Conservation (phyloP, 2,113 vertebrate genomes). For the Engystomops pustulosus region DNA sequence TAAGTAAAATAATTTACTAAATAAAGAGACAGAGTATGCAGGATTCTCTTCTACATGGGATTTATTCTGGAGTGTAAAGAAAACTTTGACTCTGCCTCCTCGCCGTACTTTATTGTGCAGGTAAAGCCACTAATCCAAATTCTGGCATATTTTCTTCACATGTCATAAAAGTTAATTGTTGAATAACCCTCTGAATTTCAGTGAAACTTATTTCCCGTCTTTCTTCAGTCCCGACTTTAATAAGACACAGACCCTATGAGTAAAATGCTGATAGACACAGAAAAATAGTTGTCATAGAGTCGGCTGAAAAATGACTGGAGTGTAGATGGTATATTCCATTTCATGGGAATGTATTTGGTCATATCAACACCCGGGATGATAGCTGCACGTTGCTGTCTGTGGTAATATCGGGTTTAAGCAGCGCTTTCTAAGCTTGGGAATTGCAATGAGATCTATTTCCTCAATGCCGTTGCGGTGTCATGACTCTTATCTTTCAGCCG, state of each 20-base stretch:
- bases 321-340: constrained; percentile 43
- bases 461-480: constrained; percentile 9
- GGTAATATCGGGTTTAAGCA: constrained; percentile 32
- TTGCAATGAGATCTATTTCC: constrained; percentile 50
- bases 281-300: background rate
- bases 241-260: background rate
- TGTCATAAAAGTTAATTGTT: background rate
- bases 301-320: constrained; percentile 42
- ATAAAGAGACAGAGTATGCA: too few species aligned
- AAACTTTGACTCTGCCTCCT: too few species aligned
- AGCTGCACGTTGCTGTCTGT: constrained; percentile 43
- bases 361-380: constrained; percentile 52
- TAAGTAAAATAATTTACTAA: too few species aligned
- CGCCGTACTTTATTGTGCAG: too few species aligned
- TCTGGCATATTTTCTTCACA: background rate
- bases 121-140: too few species aligned
- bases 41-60: too few species aligned
- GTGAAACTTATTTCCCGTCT: background rate
- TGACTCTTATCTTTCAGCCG: constrained; percentile 43
- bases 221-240: background rate
- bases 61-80: too few species aligned
- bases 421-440: background rate
- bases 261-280: background rate
- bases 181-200: background rate
- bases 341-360: constrained; percentile 45